Percentiles rank a stretch among this genome's conserved stretches.
phyloP scores from a whole-genome alignment of 2,113 vertebrate genomes.

The Clarias macrocephalus region DNA sequence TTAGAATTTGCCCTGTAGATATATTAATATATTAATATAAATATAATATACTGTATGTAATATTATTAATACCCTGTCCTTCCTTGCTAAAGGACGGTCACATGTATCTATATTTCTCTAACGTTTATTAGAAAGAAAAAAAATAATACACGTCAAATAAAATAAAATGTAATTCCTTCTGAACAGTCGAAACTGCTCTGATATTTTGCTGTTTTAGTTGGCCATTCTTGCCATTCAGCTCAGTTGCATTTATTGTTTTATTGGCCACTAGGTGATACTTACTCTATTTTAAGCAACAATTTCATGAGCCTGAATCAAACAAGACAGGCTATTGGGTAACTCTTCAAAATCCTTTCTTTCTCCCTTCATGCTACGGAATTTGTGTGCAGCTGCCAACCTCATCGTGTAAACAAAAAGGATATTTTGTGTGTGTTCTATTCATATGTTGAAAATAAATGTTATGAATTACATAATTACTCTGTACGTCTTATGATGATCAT shows the following conservation, averaged over 20 bases:
- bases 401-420: not conserved
- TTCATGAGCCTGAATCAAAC: constrained; percentile 5
- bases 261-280: not conserved
- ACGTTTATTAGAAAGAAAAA: not conserved
- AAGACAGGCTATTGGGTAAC: not conserved
- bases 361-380: not conserved
- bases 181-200: not conserved
- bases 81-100: not conserved
- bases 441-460: not conserved
- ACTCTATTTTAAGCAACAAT: not conserved
- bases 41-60: too few relatives aligned
- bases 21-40: too few relatives aligned
- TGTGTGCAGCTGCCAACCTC: not conserved
- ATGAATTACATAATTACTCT: not conserved
- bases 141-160: not conserved
- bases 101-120: not conserved
- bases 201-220: not conserved
- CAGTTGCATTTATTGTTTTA: constrained; percentile 5
- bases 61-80: not conserved
- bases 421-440: not conserved
- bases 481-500: not conserved
- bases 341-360: not conserved
- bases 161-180: not conserved
- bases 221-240: not conserved
- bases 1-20: not conserved